phyloP scores from a whole-genome alignment of 2,797 vertebrate genomes.

The Spinus olivaceus region DNA sequence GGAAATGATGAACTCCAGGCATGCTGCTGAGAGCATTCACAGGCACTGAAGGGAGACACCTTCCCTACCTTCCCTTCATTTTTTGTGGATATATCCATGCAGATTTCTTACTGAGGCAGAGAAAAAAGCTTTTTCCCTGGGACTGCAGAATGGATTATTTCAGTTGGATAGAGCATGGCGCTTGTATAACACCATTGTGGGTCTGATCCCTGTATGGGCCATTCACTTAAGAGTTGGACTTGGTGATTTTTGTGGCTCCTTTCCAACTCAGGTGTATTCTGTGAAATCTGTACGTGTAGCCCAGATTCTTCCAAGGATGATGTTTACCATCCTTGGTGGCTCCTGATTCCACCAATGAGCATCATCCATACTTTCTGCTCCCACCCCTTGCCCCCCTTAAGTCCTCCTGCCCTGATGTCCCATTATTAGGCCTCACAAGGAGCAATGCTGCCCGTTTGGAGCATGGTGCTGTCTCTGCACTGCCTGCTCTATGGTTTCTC shows the following conservation, averaged over 20 bases:
- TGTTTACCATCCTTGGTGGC: fast-evolving
- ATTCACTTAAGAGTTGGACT: background rate
- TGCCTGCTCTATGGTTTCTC: fast-evolving
- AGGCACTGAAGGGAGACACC: background rate
- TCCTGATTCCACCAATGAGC: background rate
- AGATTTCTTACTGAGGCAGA: background rate
- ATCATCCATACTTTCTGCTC: background rate
- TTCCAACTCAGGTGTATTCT: background rate
- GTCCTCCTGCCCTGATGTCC: background rate
- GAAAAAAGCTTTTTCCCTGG: background rate
- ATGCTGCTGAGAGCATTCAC: background rate
- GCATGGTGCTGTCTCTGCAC: background rate
- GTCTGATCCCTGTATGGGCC: background rate
- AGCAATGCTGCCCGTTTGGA: background rate
- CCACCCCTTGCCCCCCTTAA: background rate
- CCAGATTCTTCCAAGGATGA: background rate
- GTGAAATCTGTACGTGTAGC: fast-evolving
- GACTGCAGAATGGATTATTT: background rate
- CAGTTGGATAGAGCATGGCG: background rate
- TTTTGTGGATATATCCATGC: background rate
- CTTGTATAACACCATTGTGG: background rate
- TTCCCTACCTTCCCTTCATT: background rate
- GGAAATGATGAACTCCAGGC: background rate
- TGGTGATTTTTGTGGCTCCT: background rate
- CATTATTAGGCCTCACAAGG: background rate